These are phyloP conservation scores for Xenentodon cancila DNA, from an alignment of 2,797 vertebrate species.

Conservation along the genomic window DNA sequence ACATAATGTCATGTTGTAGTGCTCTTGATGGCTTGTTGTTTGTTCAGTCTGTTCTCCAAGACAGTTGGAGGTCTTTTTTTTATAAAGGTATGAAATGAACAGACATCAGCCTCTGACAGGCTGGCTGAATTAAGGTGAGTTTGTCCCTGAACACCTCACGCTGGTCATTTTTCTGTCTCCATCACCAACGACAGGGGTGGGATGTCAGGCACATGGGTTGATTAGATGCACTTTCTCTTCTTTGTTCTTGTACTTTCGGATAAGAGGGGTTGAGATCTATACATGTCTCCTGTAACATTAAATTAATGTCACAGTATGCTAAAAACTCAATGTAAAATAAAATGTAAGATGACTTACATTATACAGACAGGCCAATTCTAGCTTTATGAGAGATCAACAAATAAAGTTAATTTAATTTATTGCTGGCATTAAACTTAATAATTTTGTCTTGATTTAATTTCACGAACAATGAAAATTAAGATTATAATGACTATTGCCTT, in stretches of 20 bases:
- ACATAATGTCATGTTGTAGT: slow-evolving; percentile 9
- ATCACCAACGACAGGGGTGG: slow-evolving; percentile 1
- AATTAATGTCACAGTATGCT: not conserved
- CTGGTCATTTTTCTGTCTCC: slow-evolving; percentile 20
- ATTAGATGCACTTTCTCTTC: not conserved
- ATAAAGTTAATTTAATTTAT: no score
- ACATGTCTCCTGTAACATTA: not conserved
- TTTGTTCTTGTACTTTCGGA: slow-evolving; percentile 14
- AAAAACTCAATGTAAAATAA: no score
- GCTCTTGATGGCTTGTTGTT: slow-evolving; percentile 1
- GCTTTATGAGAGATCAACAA: no score
- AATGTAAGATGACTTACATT: no score
- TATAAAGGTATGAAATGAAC: slow-evolving; percentile 19
- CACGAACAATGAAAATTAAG: no score
- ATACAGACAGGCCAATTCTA: no score
- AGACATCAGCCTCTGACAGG: slow-evolving; percentile 36
- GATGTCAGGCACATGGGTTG: not conserved
- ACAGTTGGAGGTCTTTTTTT: slow-evolving; percentile 31
- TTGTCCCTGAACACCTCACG: slow-evolving; percentile 28
- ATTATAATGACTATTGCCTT: no score
- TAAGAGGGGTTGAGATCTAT: slow-evolving; percentile 9
- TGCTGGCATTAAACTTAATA: no score
- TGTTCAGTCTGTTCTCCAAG: slow-evolving; percentile 10
- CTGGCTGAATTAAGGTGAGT: slow-evolving; percentile 52
- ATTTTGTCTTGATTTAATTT: no score